These are phyloP conservation scores for Hoplostethus mediterraneus DNA, from an alignment of 2,797 vertebrate species.

Conservation along the genomic window DNA sequence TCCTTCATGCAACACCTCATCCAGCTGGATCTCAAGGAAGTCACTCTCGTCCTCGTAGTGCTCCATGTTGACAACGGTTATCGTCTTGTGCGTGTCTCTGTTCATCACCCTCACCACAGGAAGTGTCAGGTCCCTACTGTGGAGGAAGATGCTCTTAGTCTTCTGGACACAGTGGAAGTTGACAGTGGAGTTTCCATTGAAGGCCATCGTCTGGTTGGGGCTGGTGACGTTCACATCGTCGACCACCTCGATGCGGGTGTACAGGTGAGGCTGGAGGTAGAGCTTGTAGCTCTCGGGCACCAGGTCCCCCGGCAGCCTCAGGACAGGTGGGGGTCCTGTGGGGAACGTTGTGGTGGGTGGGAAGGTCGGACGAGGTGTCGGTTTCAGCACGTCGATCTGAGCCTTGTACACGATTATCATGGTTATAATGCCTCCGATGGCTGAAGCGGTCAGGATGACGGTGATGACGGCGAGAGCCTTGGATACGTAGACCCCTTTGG, in stretches of 20 bases:
- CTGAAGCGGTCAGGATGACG: constrained; percentile 75
- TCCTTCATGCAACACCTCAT: background rate
- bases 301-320: constrained; percentile 77
- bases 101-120: constrained; percentile 22
- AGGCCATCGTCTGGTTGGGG: constrained; percentile 72
- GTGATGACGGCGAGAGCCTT: constrained; percentile 81
- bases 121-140: constrained; percentile 66
- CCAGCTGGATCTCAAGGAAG: constrained; percentile 77
- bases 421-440: constrained; percentile 81
- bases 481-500: constrained; percentile 80
- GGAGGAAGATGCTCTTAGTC: constrained; percentile 75
- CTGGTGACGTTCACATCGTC: constrained; percentile 66
- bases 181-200: constrained; percentile 79
- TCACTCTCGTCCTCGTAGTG: constrained; percentile 9
- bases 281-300: constrained; percentile 77
- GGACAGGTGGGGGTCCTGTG: constrained; percentile 41
- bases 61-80: background rate
- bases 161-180: constrained; percentile 63
- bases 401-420: constrained; percentile 84
- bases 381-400: constrained; percentile 50
- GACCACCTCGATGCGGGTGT: constrained; percentile 38
- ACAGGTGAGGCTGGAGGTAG: constrained; percentile 68
- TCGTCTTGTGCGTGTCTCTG: accelerated
- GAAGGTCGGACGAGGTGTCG: constrained; percentile 38
- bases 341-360: constrained; percentile 42